Evolutionary conservation across 2,888 invertebrate species (phyloP), one percentile per base, ranked within the genome.

Genomic region (Zhuqinia jingwanae): DNA sequence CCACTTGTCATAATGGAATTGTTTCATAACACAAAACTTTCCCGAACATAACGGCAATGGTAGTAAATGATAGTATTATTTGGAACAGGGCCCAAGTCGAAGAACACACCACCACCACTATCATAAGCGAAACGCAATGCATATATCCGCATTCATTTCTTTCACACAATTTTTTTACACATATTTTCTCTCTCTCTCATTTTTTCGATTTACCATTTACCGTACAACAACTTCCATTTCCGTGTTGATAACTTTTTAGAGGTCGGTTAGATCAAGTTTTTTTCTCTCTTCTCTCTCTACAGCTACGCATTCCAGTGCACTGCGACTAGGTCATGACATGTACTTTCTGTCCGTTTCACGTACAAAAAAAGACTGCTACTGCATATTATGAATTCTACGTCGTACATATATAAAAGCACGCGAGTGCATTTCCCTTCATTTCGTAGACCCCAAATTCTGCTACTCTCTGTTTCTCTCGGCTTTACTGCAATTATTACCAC

Each of bases 1-100:
- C 8, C 60, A 50, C 45, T 77, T 68, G 84, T 77, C 83, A 76
- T 84, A 84, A 84, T 68, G 63, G 84, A 84, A 84, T 77, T 84
- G 77, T 77, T 84, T 84, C 53, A 30, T 10, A 15, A 42, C 22
- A 27, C 17, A 50, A 45, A 17, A 36, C 17, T 56, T 47, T 10
- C 15, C 15, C 22, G 65, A 45, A 11, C 20, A 68, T n/a, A 27
- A 13, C 1, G 42, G 15, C 30, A 0, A n/a, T 75, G 45, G 15
- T 10, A 22, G 25, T 56, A 84, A 84, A 84, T 84, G 84, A 77
- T 84, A 77, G 45, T 60, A 75, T 75, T 50, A 77, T 56, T 53
- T 27, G 22, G n/a, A 75, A 56, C 56, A 75, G 27, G 58, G 22
- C 22, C 77, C 20, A 15, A 8, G 36, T 6, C 36, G 36, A 36